These are phyloP conservation scores for Gnathonemus echidnorhynchus DNA, from an alignment of 2,113 vertebrate species.

Conservation along the genomic window DNA sequence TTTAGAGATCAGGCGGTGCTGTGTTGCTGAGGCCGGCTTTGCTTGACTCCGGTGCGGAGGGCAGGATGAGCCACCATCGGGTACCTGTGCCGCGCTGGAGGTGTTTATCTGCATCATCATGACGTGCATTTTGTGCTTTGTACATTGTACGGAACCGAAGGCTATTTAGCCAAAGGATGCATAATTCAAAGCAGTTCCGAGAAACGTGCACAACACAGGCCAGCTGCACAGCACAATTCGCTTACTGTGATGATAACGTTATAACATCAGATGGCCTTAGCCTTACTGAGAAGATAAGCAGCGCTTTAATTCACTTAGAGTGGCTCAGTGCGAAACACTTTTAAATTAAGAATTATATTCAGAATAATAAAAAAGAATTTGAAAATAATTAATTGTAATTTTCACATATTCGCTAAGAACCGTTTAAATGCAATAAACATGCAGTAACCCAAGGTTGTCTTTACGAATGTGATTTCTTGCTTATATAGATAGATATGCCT, in stretches of 20 bases:
- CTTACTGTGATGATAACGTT: not conserved
- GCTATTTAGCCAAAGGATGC: not conserved
- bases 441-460: not conserved
- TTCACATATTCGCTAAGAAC: not conserved
- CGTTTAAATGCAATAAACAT: not conserved
- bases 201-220: not conserved
- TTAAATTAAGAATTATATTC: not conserved
- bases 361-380: not conserved
- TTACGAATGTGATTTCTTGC: not conserved
- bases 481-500: not conserved
- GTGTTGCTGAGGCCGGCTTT: not conserved
- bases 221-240: not conserved
- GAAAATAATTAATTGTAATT: not conserved
- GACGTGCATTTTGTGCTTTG: not conserved
- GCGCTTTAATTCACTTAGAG: not conserved
- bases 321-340: not conserved
- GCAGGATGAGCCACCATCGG: not conserved
- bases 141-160: not conserved
- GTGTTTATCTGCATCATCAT: not conserved
- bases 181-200: not conserved
- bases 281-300: not conserved
- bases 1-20: not conserved
- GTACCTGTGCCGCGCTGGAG: not conserved
- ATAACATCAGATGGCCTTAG: not conserved
- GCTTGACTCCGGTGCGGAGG: not conserved